A percentile compares a stretch with the other conserved stretches of the same genome.
Evolutionary conservation across 2,888 invertebrate genomes (phyloP).

Genomic region (Ophion obscuratus): DNA sequence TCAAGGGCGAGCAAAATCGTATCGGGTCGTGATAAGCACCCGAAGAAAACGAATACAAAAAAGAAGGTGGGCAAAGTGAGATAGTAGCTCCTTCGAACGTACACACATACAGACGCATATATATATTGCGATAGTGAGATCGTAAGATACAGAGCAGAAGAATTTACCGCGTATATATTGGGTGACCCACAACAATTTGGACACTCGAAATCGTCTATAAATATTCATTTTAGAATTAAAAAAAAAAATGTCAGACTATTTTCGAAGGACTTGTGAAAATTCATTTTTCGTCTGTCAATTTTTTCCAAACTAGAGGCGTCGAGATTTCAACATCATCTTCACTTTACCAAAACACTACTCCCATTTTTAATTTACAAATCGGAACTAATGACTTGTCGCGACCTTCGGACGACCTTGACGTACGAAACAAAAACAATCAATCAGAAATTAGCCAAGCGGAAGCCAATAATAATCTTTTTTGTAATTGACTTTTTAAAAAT

Average conservation of each 20-base stretch:
- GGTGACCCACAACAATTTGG: background rate
- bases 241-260: background rate
- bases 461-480: too few species aligned
- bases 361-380: too few species aligned
- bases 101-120: background rate
- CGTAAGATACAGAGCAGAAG: conserved; percentile 1
- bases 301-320: too few species aligned
- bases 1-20: conserved; percentile 59
- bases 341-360: too few species aligned
- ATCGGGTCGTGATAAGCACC: conserved; percentile 19
- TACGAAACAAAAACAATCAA: too few species aligned
- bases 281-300: too few species aligned
- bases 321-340: too few species aligned
- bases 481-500: too few species aligned
- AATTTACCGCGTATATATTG: conserved; percentile 1
- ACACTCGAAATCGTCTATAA: background rate
- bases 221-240: background rate
- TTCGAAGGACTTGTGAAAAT: background rate
- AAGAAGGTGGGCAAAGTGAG: background rate
- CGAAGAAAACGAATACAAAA: conserved; percentile 1
- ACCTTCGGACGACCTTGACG: too few species aligned
- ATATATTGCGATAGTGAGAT: conserved; percentile 14
- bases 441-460: too few species aligned
- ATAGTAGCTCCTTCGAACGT: background rate
- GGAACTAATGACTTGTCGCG: too few species aligned